phyloP scores from a whole-genome alignment of 2,113 vertebrate genomes.

The Xiphias gladius region DNA sequence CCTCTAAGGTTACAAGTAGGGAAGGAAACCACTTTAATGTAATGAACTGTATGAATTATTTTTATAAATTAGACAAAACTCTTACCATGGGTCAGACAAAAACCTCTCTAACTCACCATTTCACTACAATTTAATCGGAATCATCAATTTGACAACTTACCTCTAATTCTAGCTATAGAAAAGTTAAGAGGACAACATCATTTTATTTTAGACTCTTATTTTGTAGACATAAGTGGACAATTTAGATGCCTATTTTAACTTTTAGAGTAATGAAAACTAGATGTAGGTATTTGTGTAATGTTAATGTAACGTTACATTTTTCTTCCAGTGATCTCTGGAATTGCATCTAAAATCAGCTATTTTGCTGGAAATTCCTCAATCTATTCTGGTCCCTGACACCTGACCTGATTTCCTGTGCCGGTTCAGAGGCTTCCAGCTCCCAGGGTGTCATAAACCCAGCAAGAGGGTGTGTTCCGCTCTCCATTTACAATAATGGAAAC shows the following conservation, averaged over 20 bases:
- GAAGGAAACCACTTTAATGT: no score
- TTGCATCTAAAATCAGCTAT: not conserved
- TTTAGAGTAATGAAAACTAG: not conserved
- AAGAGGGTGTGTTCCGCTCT: conserved; percentile 43
- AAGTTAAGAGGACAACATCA: no score
- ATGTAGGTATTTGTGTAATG: not conserved
- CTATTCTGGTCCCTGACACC: conserved; percentile 52
- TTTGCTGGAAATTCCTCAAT: conserved; percentile 1
- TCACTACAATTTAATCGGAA: no score
- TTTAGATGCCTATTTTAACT: not conserved
- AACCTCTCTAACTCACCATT: no score
- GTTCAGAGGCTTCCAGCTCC: conserved; percentile 44
- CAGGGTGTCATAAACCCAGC: conserved; percentile 73
- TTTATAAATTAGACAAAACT: no score
- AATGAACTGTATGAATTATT: no score
- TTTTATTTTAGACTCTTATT: not conserved
- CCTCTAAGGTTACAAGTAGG: no score
- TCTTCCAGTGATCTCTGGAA: not conserved
- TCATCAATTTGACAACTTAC: no score
- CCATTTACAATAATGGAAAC: conserved; percentile 61
- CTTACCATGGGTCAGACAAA: no score
- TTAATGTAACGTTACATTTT: not conserved
- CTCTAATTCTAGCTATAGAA: no score
- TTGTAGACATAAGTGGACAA: not conserved
- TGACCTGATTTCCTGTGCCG: conserved; percentile 48